phyloP scores from a whole-genome alignment of 2,888 invertebrate species.

The Seira ritae region DNA sequence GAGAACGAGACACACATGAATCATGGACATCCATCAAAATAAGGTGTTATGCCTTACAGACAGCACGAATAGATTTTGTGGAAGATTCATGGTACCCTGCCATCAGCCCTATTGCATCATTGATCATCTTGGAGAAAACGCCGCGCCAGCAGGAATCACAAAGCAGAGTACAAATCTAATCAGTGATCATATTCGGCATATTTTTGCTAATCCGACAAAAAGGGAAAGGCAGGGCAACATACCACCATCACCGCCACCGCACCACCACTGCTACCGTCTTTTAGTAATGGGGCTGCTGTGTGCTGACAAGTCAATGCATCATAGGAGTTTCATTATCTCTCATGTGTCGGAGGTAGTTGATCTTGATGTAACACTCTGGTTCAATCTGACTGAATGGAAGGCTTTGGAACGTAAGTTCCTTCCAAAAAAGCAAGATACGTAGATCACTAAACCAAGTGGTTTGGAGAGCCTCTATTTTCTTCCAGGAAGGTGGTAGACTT shows the following conservation, averaged over 20 bases:
- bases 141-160: slow-evolving; percentile 48
- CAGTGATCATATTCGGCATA: slow-evolving; percentile 27
- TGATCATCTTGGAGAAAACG: slow-evolving; percentile 56
- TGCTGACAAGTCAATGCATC: slow-evolving; percentile 23
- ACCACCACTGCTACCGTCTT: background rate
- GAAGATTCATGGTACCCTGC: slow-evolving; percentile 36
- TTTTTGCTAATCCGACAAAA: slow-evolving; percentile 53
- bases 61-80: background rate
- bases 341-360: background rate
- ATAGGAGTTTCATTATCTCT: background rate
- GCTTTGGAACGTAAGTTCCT: too few species aligned
- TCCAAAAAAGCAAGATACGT: too few species aligned
- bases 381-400: too few species aligned
- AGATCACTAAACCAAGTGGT: too few species aligned
- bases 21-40: slow-evolving; percentile 21
- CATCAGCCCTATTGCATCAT: slow-evolving; percentile 53
- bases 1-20: slow-evolving; percentile 6
- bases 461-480: too few species aligned
- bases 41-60: background rate
- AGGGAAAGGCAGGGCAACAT: background rate
- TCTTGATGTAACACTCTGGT: too few species aligned
- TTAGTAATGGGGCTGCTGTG: too few species aligned
- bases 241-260: background rate
- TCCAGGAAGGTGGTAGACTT: too few species aligned
- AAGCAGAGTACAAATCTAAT: slow-evolving; percentile 4